These are phyloP conservation scores for Polydrusus tereticollis DNA, from an alignment of 2,888 invertebrate genomes.

Conservation along the genomic window DNA sequence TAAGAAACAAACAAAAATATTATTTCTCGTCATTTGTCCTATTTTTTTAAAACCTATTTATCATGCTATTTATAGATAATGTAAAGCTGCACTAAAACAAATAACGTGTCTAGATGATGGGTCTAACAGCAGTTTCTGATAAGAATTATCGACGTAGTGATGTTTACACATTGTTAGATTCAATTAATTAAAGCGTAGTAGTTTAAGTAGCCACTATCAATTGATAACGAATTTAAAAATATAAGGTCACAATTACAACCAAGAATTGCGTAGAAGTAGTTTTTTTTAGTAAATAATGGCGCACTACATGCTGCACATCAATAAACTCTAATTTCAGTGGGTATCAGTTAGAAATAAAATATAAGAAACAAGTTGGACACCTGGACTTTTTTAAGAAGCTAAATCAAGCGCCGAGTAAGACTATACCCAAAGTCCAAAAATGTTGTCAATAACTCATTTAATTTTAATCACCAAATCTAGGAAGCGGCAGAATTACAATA, in stretches of 20 bases:
- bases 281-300: background rate
- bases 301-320: too few relatives aligned
- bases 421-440: too few relatives aligned
- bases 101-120: conserved; percentile 19
- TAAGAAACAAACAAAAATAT: conserved; percentile 21
- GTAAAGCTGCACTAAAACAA: conserved; percentile 12
- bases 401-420: too few relatives aligned
- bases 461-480: too few relatives aligned
- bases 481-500: too few relatives aligned
- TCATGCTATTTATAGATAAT: background rate
- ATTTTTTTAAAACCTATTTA: conserved; percentile 5
- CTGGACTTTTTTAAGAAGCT: too few relatives aligned
- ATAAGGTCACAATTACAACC: conserved; percentile 21
- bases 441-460: too few relatives aligned
- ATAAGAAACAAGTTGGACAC: too few relatives aligned
- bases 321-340: too few relatives aligned
- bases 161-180: conserved; percentile 12
- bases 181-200: conserved; percentile 33
- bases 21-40: background rate
- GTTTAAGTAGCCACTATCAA: conserved; percentile 1
- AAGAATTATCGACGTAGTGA: conserved; percentile 18
- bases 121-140: conserved; percentile 17
- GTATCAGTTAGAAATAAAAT: too few relatives aligned
- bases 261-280: conserved; percentile 17
- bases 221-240: conserved; percentile 15